Percentiles rank a stretch among this genome's conserved stretches.
Conservation (phyloP, 2,888 invertebrate species). For the Hemaris fuciformis region DNA sequence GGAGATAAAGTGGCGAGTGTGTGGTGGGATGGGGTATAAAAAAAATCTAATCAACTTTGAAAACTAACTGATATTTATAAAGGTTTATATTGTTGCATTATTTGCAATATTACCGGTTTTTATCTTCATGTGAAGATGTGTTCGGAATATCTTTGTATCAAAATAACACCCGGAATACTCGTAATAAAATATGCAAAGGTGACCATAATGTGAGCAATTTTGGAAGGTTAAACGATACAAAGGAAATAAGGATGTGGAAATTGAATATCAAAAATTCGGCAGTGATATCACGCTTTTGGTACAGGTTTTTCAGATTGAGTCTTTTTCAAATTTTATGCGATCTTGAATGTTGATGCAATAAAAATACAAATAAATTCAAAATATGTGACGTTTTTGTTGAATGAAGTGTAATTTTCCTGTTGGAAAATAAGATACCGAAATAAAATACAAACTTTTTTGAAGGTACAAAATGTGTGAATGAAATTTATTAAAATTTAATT, state of each 20-base stretch:
- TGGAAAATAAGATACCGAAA: background rate
- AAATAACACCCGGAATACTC: background rate
- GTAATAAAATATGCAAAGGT: background rate
- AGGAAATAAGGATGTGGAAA: slow-evolving; percentile 2
- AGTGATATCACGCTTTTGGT: background rate
- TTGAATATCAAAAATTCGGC: background rate
- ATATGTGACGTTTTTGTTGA: background rate
- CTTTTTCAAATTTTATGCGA: background rate
- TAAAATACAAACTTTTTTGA: background rate
- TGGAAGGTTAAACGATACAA: background rate
- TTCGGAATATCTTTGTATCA: background rate
- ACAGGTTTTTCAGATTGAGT: background rate
- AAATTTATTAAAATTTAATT: too few relatives aligned
- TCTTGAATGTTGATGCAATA: background rate
- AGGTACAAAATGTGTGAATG: background rate
- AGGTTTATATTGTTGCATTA: background rate
- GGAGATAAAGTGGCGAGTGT: too few relatives aligned
- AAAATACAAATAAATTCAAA: background rate
- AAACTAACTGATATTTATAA: too few relatives aligned
- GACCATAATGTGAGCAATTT: slow-evolving; percentile 3
- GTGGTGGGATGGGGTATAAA: too few relatives aligned
- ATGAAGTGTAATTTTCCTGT: background rate
- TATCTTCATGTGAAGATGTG: background rate
- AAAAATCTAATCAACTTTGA: too few relatives aligned
- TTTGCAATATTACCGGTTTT: background rate